These are phyloP conservation scores for Auanema freiburgensis DNA, from an alignment of 2,888 invertebrate genomes.

Conservation along the genomic window DNA sequence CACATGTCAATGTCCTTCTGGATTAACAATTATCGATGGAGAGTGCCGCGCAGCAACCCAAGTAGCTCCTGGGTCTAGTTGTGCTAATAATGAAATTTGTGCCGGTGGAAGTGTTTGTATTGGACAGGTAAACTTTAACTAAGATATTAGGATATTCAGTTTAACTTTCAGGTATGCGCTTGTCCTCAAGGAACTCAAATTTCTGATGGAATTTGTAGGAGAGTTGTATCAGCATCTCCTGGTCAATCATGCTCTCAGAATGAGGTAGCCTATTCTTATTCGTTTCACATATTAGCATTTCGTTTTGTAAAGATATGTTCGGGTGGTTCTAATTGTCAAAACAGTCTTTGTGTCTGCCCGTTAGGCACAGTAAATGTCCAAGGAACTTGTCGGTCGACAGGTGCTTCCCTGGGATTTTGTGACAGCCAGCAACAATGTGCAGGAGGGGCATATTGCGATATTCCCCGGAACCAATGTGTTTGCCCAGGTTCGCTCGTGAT, in stretches of 20 bases:
- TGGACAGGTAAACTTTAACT: constrained; percentile 9
- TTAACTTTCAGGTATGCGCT: constrained; percentile 22
- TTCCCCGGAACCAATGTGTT: constrained; percentile 33
- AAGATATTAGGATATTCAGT: not conserved
- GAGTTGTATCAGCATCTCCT: constrained; percentile 37
- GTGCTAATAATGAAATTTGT: constrained; percentile 46
- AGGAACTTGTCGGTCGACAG: constrained; percentile 33
- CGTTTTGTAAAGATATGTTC: constrained; percentile 30
- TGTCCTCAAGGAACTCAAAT: constrained; percentile 23
- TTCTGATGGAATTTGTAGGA: constrained; percentile 21
- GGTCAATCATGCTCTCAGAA: constrained; percentile 34
- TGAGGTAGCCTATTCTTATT: not conserved
- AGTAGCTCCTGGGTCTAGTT: constrained; percentile 27
- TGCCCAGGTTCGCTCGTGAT: constrained; percentile 39
- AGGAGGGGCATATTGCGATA: constrained; percentile 49
- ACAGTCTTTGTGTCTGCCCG: constrained; percentile 49
- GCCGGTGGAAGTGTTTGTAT: constrained; percentile 37
- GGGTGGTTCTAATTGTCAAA: constrained; percentile 49
- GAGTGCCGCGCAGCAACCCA: constrained; percentile 26
- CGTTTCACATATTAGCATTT: not conserved
- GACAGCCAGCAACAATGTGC: constrained; percentile 38
- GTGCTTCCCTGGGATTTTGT: constrained; percentile 43
- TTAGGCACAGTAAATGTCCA: constrained; percentile 32
- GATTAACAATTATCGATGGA: constrained; percentile 21
- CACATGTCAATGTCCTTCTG: constrained; percentile 51